Evolutionary conservation across 2,113 vertebrate species (phyloP), one percentile per base, ranked within the genome.

Genomic region (Choloepus hoffmanni): DNA sequence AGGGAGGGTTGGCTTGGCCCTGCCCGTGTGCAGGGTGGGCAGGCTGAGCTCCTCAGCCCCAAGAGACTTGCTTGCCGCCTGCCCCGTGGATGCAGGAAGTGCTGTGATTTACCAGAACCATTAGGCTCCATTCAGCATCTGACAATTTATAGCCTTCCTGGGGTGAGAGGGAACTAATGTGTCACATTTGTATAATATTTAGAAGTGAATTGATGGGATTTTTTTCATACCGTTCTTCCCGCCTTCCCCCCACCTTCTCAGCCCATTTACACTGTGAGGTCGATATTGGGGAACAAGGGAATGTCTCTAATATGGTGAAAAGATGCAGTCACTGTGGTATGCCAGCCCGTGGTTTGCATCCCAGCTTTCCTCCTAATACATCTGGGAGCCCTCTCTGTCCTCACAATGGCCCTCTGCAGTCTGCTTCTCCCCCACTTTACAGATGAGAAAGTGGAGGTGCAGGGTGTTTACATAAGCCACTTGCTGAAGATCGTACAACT

Each of bases 71-170:
- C 4, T 5, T 15, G 40, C 48, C 19, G 60, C 3, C 3, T 12
- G n/a, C 40, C 89, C 19, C 5, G 5, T 18, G 50, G 36, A 24
- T 84, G 5, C 97, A 97, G 94, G 97, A 96, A 97, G 95, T 94
- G 72, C 98, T 97, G 90, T 97, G 97, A 98, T 98, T 96, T 96
- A 97, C 97, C 94, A 95, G 97, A 94, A 96, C 98, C 97, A 98
- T 98, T 98, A 98, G 97, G 98, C 89, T 96, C 94, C 96, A 96
- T 98, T 92, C 96, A 96, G 97, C 79, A 76, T 77, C 78, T 73
- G 67, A 95, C 84, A 79, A 50, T 81, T 81, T 89, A 95, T 65
- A 89, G 63, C 77, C 85, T 96, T 96, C 95, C 79, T 48, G 67
- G 89, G 83, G 53, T 81, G 55, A 62, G 70, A 90, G 77, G 65